These are phyloP conservation scores for Luperina nickerlii DNA, from an alignment of 2,888 invertebrate species.

Conservation along the genomic window DNA sequence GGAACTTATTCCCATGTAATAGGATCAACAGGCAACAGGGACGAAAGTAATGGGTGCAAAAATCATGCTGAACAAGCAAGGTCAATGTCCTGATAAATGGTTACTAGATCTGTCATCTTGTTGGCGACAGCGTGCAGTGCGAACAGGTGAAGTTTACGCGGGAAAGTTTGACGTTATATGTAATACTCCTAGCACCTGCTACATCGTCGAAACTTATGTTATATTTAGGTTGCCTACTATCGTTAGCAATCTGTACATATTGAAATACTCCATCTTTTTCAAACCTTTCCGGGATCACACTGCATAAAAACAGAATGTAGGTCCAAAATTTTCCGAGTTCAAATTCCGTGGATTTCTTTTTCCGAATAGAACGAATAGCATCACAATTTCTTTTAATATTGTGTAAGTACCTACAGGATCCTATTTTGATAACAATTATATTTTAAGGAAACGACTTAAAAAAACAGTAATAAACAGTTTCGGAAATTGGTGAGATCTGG, in stretches of 20 bases:
- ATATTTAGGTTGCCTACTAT: not conserved
- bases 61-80: not conserved
- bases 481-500: not conserved
- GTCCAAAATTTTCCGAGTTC: not conserved
- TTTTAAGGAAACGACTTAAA: not conserved
- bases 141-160: constrained; percentile 29
- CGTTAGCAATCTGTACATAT: not conserved
- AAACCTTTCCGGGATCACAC: not conserved
- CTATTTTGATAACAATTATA: not conserved
- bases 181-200: constrained; percentile 21
- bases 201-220: constrained; percentile 6
- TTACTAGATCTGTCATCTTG: constrained; percentile 28
- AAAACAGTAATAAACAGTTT: not conserved
- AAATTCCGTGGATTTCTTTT: not conserved
- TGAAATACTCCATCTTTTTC: not conserved
- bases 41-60: not conserved
- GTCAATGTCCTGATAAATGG: constrained; percentile 18
- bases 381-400: no score
- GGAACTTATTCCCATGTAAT: not conserved
- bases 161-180: constrained; percentile 30
- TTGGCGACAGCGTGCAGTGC: not conserved
- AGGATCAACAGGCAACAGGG: not conserved
- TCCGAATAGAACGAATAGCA: not conserved
- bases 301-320: not conserved
- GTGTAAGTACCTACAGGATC: not conserved